Conservation (phyloP, 2,888 invertebrate species). For the Meliscaeva auricollis region DNA sequence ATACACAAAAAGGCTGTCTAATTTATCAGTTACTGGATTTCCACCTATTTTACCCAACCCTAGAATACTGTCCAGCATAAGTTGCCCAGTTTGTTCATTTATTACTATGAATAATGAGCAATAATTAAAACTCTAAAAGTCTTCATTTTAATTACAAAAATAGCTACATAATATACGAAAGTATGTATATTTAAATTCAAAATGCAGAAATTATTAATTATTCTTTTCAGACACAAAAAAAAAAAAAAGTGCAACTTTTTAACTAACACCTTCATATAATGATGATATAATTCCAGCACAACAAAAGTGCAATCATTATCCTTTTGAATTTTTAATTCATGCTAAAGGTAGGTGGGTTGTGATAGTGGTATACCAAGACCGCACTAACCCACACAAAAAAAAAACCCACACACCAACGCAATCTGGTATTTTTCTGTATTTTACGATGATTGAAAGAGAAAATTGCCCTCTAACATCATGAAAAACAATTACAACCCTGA, state of each 20-base stretch:
- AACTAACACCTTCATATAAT: conserved; percentile 23
- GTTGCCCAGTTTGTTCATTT: no score
- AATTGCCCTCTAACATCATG: conserved; percentile 57
- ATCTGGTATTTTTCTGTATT: neutral
- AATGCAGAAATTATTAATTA: conserved; percentile 29
- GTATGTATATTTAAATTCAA: neutral
- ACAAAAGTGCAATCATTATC: conserved; percentile 44
- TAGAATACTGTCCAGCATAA: no score
- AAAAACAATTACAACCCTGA: conserved; percentile 61
- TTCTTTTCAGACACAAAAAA: conserved; percentile 13
- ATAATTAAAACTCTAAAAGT: neutral
- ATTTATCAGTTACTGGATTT: no score
- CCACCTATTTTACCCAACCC: no score
- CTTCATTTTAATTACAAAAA: conserved; percentile 31
- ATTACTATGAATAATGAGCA: neutral
- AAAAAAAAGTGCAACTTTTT: conserved; percentile 23
- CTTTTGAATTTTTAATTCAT: conserved; percentile 41
- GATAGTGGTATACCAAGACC: no score
- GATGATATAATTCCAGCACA: conserved; percentile 3
- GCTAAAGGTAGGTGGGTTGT: neutral
- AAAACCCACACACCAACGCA: neutral
- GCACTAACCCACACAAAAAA: neutral
- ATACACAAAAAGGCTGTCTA: no score
- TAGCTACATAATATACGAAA: neutral
- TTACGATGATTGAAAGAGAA: conserved; percentile 36